phyloP scores from a whole-genome alignment of 1,140 invertebrate genomes.

The Drosophila miranda region DNA sequence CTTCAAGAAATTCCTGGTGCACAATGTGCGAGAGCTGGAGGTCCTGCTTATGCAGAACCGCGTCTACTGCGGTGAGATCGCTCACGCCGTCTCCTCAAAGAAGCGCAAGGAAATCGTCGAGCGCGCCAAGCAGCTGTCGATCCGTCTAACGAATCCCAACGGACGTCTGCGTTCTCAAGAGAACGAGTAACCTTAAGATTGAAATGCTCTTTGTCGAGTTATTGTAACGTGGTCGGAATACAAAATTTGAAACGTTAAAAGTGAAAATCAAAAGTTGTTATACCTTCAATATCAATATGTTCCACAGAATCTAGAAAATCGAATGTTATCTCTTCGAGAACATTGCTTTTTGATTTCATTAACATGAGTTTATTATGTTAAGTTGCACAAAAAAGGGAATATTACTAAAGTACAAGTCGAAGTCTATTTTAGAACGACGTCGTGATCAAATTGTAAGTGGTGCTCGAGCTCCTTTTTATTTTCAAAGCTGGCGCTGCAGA shows the following conservation, averaged over 20 bases:
- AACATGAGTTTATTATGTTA: conserved; percentile 14
- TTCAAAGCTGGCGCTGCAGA: conserved; percentile 68
- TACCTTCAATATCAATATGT: background rate
- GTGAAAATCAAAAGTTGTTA: background rate
- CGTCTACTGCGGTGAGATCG: conserved; percentile 98
- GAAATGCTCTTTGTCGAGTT: conserved; percentile 46
- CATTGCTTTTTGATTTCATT: background rate
- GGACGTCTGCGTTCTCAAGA: conserved; percentile 98
- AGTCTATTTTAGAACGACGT: conserved; percentile 68
- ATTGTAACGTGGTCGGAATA: conserved; percentile 71
- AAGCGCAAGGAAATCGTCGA: conserved; percentile 98
- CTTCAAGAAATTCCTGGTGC: conserved; percentile 93
- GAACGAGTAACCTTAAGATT: conserved; percentile 92
- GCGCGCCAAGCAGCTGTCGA: conserved; percentile 96
- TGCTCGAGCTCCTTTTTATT: conserved; percentile 70
- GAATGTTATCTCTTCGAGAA: no score
- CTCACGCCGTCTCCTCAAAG: conserved; percentile 97
- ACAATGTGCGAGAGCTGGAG: conserved; percentile 92
- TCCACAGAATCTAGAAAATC: no score
- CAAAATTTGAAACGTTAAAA: conserved; percentile 61
- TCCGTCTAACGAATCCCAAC: conserved; percentile 97
- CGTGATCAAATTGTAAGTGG: conserved; percentile 72
- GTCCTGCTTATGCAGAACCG: conserved; percentile 99
- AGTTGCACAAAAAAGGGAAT: conserved; percentile 13
- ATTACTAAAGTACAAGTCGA: conserved; percentile 13